Evolutionary conservation across 2,888 invertebrate genomes (phyloP).

Genomic region (Euplagia quadripunctaria): DNA sequence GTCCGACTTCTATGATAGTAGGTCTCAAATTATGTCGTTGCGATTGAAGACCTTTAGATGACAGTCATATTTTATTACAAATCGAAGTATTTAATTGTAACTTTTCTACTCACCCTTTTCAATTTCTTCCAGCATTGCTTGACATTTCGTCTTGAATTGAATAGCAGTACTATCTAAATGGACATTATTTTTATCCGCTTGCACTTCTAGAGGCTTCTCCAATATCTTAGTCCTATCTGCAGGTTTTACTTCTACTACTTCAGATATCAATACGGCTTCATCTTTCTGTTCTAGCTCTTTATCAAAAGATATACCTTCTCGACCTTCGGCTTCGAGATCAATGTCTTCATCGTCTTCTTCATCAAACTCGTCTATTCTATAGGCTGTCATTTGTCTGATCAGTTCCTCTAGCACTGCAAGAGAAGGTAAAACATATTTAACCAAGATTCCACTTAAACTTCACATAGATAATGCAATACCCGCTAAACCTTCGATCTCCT

Average conservation of each 20-base stretch:
- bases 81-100: background rate
- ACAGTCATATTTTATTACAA: background rate
- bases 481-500: background rate
- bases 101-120: constrained; percentile 70
- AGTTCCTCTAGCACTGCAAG: constrained; percentile 89
- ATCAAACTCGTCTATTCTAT: constrained; percentile 82
- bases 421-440: background rate
- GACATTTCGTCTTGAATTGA: constrained; percentile 86
- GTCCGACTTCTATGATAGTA: too few relatives aligned
- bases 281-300: constrained; percentile 51
- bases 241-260: constrained; percentile 71
- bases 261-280: constrained; percentile 64
- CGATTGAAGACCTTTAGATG: too few relatives aligned
- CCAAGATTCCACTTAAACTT: background rate
- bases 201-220: constrained; percentile 66
- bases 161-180: constrained; percentile 29
- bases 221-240: constrained; percentile 70
- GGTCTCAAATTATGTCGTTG: too few relatives aligned
- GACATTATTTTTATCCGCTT: constrained; percentile 55
- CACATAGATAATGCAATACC: background rate
- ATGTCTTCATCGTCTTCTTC: constrained; percentile 81
- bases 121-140: constrained; percentile 81
- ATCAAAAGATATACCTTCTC: constrained; percentile 49
- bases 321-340: constrained; percentile 57
- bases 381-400: constrained; percentile 89